Evolutionary conservation across 2,888 invertebrate species (phyloP).

Genomic region (Hypolimnas misippus): DNA sequence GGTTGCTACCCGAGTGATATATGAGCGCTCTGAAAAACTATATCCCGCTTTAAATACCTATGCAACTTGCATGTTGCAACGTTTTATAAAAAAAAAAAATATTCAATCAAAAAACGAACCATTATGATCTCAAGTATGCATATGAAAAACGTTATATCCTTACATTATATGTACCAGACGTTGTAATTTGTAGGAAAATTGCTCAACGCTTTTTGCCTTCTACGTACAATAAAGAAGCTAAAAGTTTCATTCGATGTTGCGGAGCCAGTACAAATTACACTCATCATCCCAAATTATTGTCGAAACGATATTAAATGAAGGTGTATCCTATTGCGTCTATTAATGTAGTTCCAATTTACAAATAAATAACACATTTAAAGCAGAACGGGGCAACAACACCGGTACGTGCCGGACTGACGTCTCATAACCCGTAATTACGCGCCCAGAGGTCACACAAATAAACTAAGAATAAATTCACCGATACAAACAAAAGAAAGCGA

Average conservation of each 20-base stretch:
- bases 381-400: constrained; percentile 62
- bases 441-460: constrained; percentile 80
- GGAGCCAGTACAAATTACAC: constrained; percentile 65
- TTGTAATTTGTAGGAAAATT: constrained; percentile 65
- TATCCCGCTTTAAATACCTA: constrained; percentile 9
- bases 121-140: not conserved
- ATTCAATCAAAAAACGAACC: constrained; percentile 6
- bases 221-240: constrained; percentile 42
- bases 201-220: constrained; percentile 54
- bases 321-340: constrained; percentile 73
- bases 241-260: constrained; percentile 49
- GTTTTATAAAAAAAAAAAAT: constrained; percentile 9
- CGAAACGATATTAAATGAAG: constrained; percentile 81
- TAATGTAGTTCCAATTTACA: constrained; percentile 79
- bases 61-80: constrained; percentile 9
- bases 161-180: constrained; percentile 12
- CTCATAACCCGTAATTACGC: constrained; percentile 75
- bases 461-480: constrained; percentile 67
- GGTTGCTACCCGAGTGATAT: constrained; percentile 52
- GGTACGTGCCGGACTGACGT: constrained; percentile 65
- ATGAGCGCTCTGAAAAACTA: constrained; percentile 24
- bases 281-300: constrained; percentile 72
- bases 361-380: constrained; percentile 81
- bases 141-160: not conserved
- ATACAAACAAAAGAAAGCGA: constrained; percentile 78